Percentiles rank a stretch among this genome's conserved stretches.
Conservation (phyloP, 2,797 vertebrate species). For the Huso huso region DNA sequence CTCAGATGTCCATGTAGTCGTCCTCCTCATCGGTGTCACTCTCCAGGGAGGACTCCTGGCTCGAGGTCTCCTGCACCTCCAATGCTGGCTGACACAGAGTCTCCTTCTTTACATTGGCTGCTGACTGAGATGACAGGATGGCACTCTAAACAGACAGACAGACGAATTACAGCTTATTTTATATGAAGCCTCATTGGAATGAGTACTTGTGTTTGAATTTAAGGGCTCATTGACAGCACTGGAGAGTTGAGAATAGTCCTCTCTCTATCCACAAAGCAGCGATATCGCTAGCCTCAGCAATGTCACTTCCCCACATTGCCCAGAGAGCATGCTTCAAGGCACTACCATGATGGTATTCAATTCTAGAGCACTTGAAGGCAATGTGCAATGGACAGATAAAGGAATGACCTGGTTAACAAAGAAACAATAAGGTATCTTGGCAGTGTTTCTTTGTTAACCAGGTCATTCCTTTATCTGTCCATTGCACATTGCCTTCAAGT, state of each 20-base stretch:
- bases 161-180: neutral
- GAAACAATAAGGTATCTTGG: too few species aligned
- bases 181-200: neutral
- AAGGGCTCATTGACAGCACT: neutral
- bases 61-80: slow-evolving; percentile 94
- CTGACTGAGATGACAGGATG: slow-evolving; percentile 94
- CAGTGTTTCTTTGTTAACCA: too few species aligned
- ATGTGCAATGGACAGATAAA: too few species aligned
- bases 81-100: slow-evolving; percentile 87
- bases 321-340: too few species aligned
- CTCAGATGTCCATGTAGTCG: slow-evolving; percentile 87
- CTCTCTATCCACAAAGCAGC: too few species aligned
- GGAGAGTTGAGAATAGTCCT: neutral
- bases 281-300: too few species aligned
- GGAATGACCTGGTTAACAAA: too few species aligned
- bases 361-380: too few species aligned
- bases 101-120: slow-evolving; percentile 95
- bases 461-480: too few species aligned
- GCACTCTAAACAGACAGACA: slow-evolving; percentile 66
- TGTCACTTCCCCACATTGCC: too few species aligned
- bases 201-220: neutral
- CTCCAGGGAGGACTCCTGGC: slow-evolving; percentile 95
- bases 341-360: too few species aligned
- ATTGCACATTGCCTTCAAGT: too few species aligned
- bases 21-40: slow-evolving; percentile 94